phyloP scores from a whole-genome alignment of 2,797 vertebrate genomes.

The Cheirogaleus major region DNA sequence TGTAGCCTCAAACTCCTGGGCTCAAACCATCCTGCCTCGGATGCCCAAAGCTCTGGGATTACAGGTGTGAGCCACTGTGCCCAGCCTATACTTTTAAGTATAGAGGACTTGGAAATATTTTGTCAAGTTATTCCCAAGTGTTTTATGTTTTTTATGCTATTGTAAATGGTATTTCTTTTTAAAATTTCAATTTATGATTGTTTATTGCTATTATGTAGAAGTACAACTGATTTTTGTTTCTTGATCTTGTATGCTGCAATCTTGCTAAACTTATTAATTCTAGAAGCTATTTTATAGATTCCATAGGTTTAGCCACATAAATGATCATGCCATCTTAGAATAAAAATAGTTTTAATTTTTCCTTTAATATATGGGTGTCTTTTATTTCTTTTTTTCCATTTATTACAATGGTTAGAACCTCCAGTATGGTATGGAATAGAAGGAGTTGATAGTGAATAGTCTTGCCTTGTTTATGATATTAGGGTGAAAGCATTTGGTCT shows the following conservation, averaged over 20 bases:
- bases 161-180: neutral
- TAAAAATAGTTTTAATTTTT: neutral
- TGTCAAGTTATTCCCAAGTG: neutral
- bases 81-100: neutral
- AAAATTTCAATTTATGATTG: neutral
- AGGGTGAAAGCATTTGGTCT: neutral
- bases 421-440: no score
- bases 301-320: neutral
- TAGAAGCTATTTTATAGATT: neutral
- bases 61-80: no score
- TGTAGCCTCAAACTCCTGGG: no score
- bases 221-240: neutral
- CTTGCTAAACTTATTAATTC: neutral
- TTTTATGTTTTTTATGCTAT: neutral
- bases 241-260: neutral
- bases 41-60: no score
- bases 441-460: neutral
- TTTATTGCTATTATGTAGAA: neutral
- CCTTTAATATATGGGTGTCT: neutral
- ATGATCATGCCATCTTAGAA: neutral
- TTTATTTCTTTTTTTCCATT: neutral
- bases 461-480: neutral
- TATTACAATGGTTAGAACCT: neutral
- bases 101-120: neutral
- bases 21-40: no score